phyloP scores from a whole-genome alignment of 2,113 vertebrate genomes.

The Gobius niger region DNA sequence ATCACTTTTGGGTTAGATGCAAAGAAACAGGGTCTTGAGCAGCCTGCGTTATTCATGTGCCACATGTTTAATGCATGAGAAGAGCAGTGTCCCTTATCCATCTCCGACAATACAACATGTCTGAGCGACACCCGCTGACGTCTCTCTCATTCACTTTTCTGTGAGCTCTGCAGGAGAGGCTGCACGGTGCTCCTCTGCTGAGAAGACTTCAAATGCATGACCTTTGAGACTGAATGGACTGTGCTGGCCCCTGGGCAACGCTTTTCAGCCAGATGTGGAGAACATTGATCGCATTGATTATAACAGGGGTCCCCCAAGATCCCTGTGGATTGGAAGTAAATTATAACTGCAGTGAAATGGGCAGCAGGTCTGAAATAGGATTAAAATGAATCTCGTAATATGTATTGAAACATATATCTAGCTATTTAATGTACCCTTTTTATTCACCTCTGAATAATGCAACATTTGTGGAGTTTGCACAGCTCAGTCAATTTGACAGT shows the following conservation, averaged over 20 bases:
- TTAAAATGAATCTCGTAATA: not conserved
- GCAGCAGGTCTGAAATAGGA: not conserved
- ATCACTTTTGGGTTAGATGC: not conserved
- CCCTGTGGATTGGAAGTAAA: conserved; percentile 44
- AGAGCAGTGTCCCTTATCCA: not conserved
- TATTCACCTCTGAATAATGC: not conserved
- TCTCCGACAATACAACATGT: conserved; percentile 3
- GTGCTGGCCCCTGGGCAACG: conserved; percentile 33
- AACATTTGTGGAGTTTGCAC: not conserved
- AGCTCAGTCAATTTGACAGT: not conserved
- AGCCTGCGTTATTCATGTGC: not conserved
- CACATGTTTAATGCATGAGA: not conserved
- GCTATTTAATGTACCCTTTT: not conserved
- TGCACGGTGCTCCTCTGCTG: conserved; percentile 14
- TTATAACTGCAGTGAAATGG: conserved; percentile 47
- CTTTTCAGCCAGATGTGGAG: conserved; percentile 54
- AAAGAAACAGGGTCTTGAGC: not conserved
- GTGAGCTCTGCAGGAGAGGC: conserved; percentile 24
- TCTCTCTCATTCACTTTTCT: conserved; percentile 13
- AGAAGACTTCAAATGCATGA: conserved; percentile 50
- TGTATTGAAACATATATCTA: not conserved
- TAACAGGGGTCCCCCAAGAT: conserved; percentile 45
- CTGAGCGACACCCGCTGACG: conserved; percentile 16
- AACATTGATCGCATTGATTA: conserved; percentile 65
- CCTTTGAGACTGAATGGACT: conserved; percentile 63